phyloP scores from a whole-genome alignment of 2,888 invertebrate genomes.

The Brenthis ino region DNA sequence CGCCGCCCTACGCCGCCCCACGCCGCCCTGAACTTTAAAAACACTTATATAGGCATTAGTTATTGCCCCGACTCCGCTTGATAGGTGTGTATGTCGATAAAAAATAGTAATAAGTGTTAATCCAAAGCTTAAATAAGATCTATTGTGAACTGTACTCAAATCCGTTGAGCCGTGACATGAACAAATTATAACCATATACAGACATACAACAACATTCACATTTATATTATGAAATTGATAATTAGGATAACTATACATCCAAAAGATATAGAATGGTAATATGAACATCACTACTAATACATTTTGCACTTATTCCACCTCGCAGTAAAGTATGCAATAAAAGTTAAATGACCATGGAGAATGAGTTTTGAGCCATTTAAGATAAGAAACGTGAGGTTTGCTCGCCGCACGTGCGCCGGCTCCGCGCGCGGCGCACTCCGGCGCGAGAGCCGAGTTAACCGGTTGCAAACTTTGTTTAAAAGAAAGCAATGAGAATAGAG shows the following conservation, averaged over 20 bases:
- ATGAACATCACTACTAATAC: background rate
- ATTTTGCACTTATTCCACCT: background rate
- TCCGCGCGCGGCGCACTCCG: background rate
- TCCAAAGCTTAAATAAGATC: too few species aligned
- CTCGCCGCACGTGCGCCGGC: background rate
- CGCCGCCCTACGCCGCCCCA: background rate
- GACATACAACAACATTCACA: too few species aligned
- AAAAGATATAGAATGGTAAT: background rate
- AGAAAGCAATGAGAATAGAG: background rate
- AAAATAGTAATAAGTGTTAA: too few species aligned
- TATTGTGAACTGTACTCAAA: too few species aligned
- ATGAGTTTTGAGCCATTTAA: constrained; percentile 6
- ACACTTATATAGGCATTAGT: too few species aligned
- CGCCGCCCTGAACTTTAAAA: too few species aligned
- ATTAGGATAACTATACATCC: too few species aligned
- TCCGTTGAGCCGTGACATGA: too few species aligned
- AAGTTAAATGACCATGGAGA: background rate
- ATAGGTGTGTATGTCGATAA: too few species aligned
- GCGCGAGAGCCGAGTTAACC: background rate
- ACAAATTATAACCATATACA: too few species aligned
- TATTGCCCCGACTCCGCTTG: too few species aligned
- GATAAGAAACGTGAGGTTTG: constrained; percentile 15
- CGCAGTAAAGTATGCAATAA: constrained; percentile 1
- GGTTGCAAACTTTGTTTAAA: constrained; percentile 2
- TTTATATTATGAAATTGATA: too few species aligned